phyloP scores from a whole-genome alignment of 1,140 invertebrate genomes.

The Orchestia grillus region DNA sequence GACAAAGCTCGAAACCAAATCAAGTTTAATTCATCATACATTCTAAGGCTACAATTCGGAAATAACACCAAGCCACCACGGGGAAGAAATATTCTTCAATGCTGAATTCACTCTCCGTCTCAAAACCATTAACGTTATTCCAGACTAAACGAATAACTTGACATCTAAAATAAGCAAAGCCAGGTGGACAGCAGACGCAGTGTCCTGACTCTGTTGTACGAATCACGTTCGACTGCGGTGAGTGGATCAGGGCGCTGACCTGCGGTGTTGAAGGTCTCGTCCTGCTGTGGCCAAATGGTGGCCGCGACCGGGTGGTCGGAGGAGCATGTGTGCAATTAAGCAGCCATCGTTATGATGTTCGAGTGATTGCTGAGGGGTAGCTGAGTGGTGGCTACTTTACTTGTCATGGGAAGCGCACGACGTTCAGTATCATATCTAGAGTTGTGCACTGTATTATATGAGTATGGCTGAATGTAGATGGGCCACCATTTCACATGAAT shows the following conservation, averaged over 20 bases:
- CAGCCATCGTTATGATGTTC: not conserved
- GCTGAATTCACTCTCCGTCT: too few relatives aligned
- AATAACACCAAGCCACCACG: not conserved
- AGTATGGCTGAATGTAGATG: too few relatives aligned
- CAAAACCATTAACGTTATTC: too few relatives aligned
- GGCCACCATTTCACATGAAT: too few relatives aligned
- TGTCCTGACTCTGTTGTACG: not conserved
- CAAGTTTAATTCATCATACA: not conserved
- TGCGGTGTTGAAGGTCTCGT: not conserved
- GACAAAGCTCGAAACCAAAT: not conserved
- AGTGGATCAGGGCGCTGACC: not conserved
- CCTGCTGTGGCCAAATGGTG: not conserved
- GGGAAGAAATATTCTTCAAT: too few relatives aligned
- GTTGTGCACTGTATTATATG: too few relatives aligned
- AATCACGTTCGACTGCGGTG: not conserved
- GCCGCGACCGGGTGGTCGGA: not conserved
- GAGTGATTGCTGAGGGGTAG: not conserved
- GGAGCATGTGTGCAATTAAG: not conserved
- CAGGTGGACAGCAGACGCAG: not conserved
- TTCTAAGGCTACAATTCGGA: not conserved
- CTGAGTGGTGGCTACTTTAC: not conserved
- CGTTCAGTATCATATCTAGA: too few relatives aligned
- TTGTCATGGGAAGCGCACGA: not conserved
- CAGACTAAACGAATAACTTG: too few relatives aligned
- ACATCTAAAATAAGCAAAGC: not conserved